Evolutionary conservation across 1,140 invertebrate genomes (phyloP), one percentile per base, ranked within the genome.

Genomic region (Atta cephalotes): DNA sequence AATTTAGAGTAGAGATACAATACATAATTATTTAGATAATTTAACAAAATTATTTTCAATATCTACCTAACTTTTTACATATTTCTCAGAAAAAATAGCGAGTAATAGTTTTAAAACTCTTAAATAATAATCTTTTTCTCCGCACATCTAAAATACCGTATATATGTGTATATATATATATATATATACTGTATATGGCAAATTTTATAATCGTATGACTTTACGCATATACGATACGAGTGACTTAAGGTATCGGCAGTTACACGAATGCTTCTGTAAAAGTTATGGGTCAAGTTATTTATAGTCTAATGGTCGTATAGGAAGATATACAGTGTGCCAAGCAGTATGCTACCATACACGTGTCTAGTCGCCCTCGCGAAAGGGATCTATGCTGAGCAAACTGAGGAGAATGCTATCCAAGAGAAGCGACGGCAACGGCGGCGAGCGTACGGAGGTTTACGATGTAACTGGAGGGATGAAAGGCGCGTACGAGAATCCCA

Each of bases 391-490:
- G 39, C 45, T 60, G 62, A 72, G 21, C 56, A 72, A 87, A 81
- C 72, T 68, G 79, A 70, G n/a, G 84, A n/a, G 85, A 87, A 89
- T 84, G 68, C 71, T 66, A 28, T 85, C 62, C 58, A 71, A 72
- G 78, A 65, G 65, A 71, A 31, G 71, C 53, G 74, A 39, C 3
- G 51, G 1, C 71, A 28, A 66, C 68, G 31, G 28, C 18, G 4
- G 21, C 25, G 62, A 77, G 7, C 31, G 31, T 51, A 71, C 18
- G 25, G 53, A 18, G 70, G 82, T 86, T 90, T 90, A 88, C 71
- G 87, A 86, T 86, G 81, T 86, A 90, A 90, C 81, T 49, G 71
- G 65, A 78, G 72, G 81, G 77, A 88, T 88, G 86, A 90, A 87
- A 90, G 60, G 62, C 82, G 68, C 63, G 60, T 74, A 88, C 77